Evolutionary conservation across 2,113 vertebrate genomes (phyloP).

Genomic region (Atlantisia rogersi): DNA sequence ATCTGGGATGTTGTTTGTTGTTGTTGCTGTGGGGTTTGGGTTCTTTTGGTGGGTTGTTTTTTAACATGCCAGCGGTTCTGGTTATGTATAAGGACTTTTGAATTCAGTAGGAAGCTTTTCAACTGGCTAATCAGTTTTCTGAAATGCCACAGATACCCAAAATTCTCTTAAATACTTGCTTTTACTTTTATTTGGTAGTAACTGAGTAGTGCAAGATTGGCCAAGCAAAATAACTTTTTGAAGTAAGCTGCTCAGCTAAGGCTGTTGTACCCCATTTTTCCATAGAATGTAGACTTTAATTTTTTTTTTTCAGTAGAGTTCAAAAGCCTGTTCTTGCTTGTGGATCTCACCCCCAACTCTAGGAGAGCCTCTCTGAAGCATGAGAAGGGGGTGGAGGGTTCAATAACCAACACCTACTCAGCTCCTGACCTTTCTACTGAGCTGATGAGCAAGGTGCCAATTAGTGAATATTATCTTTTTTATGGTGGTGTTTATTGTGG

Average conservation of each 20-base stretch:
- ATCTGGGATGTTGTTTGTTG: not conserved
- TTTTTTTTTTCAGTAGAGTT: not conserved
- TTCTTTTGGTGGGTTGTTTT: not conserved
- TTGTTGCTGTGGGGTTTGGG: not conserved
- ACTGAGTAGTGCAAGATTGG: not conserved
- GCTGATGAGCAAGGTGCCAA: not conserved
- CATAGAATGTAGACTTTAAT: fast-evolving
- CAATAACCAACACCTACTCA: not conserved
- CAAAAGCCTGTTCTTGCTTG: not conserved
- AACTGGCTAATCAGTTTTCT: not conserved
- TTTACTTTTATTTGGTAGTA: not conserved
- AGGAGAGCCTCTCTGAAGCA: not conserved
- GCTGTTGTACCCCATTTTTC: not conserved
- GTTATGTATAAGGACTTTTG: not conserved
- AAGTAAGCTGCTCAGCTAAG: not conserved
- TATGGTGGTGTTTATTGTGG: constrained; percentile 13
- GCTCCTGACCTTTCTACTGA: not conserved
- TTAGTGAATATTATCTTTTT: not conserved
- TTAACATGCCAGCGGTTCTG: not conserved
- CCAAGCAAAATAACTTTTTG: not conserved
- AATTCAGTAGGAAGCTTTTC: not conserved
- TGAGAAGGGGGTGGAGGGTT: not conserved
- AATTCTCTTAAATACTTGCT: not conserved
- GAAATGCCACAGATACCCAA: not conserved
- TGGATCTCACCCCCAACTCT: not conserved